Conservation (phyloP, 1,140 invertebrate species). For the Sesamia nonagrioides region DNA sequence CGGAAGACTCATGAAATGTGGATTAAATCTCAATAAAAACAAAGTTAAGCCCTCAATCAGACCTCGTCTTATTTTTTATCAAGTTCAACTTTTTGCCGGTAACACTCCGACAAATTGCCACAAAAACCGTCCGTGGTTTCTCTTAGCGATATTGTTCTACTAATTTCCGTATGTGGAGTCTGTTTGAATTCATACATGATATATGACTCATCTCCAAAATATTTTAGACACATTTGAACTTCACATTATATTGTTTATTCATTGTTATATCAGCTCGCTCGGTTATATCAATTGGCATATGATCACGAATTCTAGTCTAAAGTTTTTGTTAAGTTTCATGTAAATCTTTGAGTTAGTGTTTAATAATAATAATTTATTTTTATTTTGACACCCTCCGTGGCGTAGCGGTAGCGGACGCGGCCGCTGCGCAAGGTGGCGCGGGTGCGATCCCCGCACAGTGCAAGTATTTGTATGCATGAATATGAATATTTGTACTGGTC, state of each 20-base stretch:
- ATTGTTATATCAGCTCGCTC: conserved; percentile 23
- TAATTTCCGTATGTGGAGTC: conserved; percentile 21
- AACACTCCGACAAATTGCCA: conserved; percentile 3
- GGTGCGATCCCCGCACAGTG: too few relatives aligned
- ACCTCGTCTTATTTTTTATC: conserved; percentile 9
- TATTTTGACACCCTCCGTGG: too few relatives aligned
- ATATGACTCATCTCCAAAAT: conserved; percentile 30
- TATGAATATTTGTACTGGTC: too few relatives aligned
- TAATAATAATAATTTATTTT: too few relatives aligned
- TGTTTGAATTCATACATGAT: conserved; percentile 7
- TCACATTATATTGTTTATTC: conserved; percentile 19
- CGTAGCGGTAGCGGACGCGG: too few relatives aligned
- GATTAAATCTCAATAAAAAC: conserved; percentile 3
- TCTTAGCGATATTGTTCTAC: conserved; percentile 6
- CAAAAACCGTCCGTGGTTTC: conserved; percentile 8
- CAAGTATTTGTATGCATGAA: too few relatives aligned
- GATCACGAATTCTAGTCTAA: not conserved
- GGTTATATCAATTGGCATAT: conserved; percentile 11
- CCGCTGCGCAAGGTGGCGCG: too few relatives aligned
- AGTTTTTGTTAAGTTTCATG: not conserved
- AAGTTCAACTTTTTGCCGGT: not conserved
- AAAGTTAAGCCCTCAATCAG: not conserved
- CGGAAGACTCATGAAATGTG: not conserved
- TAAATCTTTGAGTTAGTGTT: conserved; percentile 6
- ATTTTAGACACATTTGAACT: conserved; percentile 12